Evolutionary conservation across 2,888 invertebrate genomes (phyloP).

Genomic region (Andricus quercusramuli): DNA sequence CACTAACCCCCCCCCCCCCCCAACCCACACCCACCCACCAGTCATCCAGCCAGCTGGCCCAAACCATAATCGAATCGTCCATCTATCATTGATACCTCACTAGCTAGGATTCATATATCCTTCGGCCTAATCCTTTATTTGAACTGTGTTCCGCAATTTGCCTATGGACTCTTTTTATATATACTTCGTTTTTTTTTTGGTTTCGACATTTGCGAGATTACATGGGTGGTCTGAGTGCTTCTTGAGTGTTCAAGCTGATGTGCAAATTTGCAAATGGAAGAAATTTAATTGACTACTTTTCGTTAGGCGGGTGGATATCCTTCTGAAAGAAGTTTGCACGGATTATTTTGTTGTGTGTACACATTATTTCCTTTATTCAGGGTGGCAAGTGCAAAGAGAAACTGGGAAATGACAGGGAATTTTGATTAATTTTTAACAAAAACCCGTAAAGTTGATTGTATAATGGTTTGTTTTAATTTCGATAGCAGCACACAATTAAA

Average conservation of each 20-base stretch:
- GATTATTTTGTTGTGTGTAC: not conserved
- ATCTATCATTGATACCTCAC: conserved; percentile 22
- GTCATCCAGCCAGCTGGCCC: conserved; percentile 18
- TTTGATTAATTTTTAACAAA: too few species aligned
- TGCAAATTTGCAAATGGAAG: conserved; percentile 1
- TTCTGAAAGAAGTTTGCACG: not conserved
- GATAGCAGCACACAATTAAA: too few species aligned
- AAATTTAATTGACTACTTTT: not conserved
- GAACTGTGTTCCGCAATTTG: conserved; percentile 23
- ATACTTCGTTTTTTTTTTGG: not conserved
- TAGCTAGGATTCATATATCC: not conserved
- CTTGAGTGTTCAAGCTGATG: not conserved
- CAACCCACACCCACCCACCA: not conserved
- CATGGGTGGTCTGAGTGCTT: conserved; percentile 4
- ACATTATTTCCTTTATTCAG: not conserved
- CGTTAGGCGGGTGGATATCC: not conserved
- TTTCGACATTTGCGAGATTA: not conserved
- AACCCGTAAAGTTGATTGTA: too few species aligned
- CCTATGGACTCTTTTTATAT: conserved; percentile 6
- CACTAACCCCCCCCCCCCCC: too few species aligned
- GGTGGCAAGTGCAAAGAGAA: too few species aligned
- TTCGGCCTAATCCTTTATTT: not conserved
- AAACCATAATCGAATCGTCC: conserved; percentile 30
- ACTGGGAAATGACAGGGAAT: too few species aligned
- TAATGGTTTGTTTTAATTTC: too few species aligned